Evolutionary conservation across 2,888 invertebrate genomes (phyloP), one percentile per base, ranked within the genome.

Genomic region (Shargacucullia verbasci): DNA sequence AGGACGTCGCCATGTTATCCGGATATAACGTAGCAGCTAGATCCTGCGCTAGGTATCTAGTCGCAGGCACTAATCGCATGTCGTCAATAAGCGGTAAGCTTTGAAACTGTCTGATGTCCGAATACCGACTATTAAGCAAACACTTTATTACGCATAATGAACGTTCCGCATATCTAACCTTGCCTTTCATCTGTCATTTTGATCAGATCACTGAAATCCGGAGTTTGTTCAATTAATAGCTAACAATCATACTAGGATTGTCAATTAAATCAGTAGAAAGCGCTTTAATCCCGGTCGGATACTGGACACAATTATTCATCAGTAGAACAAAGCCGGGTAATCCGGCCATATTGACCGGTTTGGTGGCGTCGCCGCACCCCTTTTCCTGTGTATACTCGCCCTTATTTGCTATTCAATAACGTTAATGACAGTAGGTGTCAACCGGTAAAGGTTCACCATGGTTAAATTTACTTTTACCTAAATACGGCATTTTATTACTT

Each of bases 251-350:
- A 84, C 82, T 82, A 82, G 89, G 84, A 87, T 89, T 89, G 90
- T 91, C 91, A 91, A 92, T 92, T 91, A 90, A 91, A 91, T 92
- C 89, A 90, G 84, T 84, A 88, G 89, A 90, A 88, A 91, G 87
- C 90, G 84, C 83, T 85, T 88, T 88, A 91, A 90, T 88, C 90
- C 90, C 84, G 87, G 86, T 86, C 87, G 89, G 86, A 82, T 81
- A 84, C 82, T 85, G 91, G 90, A 89, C 90, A 90, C 89, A 91
- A 91, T 91, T 91, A 92, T 92, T 92, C 92, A 92, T 91, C 91
- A 90, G 88, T 80, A 80, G 83, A 81, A 90, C 88, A 90, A 91
- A 90, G 88, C 91, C 83, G 78, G 79, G 84, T 91, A 91, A 92
- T 89, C 90, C 89, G 80, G 79, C 75, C 82, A 82, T 91, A 91